A percentile compares a stretch with the other conserved stretches of the same genome.
Conservation (phyloP, 2,113 vertebrate species). For the Solea senegalensis region DNA sequence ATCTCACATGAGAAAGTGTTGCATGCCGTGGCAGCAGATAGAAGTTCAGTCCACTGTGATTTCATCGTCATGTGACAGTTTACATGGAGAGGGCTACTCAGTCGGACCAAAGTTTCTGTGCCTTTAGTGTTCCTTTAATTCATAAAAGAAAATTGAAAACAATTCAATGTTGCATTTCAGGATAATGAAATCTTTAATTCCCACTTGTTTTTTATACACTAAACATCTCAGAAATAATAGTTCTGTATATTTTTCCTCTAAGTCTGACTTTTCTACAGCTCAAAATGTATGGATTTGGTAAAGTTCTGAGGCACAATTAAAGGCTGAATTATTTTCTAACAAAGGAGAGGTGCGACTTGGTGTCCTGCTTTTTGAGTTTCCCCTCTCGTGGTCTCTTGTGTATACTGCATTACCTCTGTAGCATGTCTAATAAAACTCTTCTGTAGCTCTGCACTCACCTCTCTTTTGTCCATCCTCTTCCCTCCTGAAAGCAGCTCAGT, state of each 20-base stretch:
- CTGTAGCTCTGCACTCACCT: constrained; percentile 90
- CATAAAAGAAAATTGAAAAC: constrained; percentile 13
- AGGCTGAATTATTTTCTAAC: constrained; percentile 89
- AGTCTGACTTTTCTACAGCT: constrained; percentile 91
- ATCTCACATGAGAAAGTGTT: constrained; percentile 83
- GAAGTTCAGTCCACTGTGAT: constrained; percentile 86
- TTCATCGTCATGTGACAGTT: constrained; percentile 88
- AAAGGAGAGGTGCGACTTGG: constrained; percentile 86
- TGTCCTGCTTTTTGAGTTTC: constrained; percentile 84
- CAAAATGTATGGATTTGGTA: constrained; percentile 91
- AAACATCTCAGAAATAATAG: constrained; percentile 79
- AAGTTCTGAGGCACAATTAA: constrained; percentile 95
- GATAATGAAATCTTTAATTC: constrained; percentile 18
- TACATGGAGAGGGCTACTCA: constrained; percentile 87
- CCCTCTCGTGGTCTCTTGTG: constrained; percentile 63
- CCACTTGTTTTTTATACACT: constrained; percentile 19
- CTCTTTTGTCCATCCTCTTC: constrained; percentile 80
- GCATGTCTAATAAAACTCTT: constrained; percentile 99
- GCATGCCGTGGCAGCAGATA: constrained; percentile 89
- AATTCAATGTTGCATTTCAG: constrained; percentile 22
- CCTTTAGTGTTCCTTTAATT: constrained; percentile 91
- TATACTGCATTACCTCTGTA: constrained; percentile 94
- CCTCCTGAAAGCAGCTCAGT: constrained; percentile 83
- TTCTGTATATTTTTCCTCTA: constrained; percentile 89
- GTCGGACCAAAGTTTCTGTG: constrained; percentile 99